Conservation (phyloP, 1,140 invertebrate species). For the Pseudomyrmex gracilis region DNA sequence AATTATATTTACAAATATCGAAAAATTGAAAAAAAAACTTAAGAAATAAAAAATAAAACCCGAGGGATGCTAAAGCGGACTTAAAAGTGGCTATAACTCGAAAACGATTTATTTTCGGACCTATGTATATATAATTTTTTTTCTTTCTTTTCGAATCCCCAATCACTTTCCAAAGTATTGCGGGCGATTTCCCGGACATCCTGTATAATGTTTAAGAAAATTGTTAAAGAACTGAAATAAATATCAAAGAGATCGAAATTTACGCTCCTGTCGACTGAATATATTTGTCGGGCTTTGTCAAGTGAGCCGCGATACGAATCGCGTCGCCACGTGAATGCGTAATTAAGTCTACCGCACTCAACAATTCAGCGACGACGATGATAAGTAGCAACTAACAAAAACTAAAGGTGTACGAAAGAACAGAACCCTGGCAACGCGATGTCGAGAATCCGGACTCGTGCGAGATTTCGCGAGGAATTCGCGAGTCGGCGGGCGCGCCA, state of each 20-base stretch:
- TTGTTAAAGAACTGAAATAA: constrained; percentile 22
- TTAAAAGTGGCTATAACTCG: too few species aligned
- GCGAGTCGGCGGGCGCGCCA: background rate
- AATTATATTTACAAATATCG: too few species aligned
- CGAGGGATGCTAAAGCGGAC: too few species aligned
- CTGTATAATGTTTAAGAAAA: background rate
- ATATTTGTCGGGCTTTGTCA: constrained; percentile 41
- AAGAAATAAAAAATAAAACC: too few species aligned
- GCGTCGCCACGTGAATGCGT: constrained; percentile 41
- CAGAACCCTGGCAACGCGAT: background rate
- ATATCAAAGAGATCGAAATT: constrained; percentile 14
- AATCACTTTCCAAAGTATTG: too few species aligned
- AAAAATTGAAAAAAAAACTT: too few species aligned
- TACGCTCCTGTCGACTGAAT: constrained; percentile 35
- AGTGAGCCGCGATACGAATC: constrained; percentile 10
- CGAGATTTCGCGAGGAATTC: constrained; percentile 28
- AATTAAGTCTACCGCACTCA: constrained; percentile 30
- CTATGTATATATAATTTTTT: too few species aligned
- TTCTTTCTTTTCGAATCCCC: too few species aligned
- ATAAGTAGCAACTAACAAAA: constrained; percentile 56
- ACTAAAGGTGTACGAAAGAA: constrained; percentile 8
- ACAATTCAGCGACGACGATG: constrained; percentile 1
- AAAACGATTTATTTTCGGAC: too few species aligned
- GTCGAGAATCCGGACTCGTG: constrained; percentile 20
- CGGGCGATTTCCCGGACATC: too few species aligned